These are phyloP conservation scores for Onychomys arenicola DNA, from an alignment of 2,797 vertebrate genomes.

Conservation along the genomic window DNA sequence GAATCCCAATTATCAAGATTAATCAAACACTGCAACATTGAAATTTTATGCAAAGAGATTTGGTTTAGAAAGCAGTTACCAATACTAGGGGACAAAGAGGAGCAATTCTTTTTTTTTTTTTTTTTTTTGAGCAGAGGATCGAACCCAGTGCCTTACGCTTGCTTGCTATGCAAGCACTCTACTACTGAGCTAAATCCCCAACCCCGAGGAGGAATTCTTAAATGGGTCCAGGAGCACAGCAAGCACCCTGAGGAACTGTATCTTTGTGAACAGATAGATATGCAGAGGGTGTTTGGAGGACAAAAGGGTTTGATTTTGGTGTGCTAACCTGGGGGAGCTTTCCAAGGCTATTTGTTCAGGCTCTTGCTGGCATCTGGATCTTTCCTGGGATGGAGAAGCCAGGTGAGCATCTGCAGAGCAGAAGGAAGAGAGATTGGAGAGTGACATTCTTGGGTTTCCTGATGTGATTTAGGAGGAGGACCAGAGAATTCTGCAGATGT, in stretches of 20 bases:
- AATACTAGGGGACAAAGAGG: background rate
- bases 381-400: background rate
- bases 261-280: background rate
- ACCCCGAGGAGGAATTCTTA: background rate
- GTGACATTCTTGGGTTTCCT: background rate
- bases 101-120: no score
- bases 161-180: no score
- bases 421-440: background rate
- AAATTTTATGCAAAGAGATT: conserved; percentile 57
- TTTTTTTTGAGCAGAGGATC: no score
- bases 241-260: background rate
- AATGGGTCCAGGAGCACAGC: background rate
- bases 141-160: no score
- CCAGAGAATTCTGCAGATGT: background rate
- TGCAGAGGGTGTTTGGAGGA: background rate
- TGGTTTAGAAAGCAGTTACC: conserved; percentile 49
- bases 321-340: background rate
- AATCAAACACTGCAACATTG: conserved; percentile 44
- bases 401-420: background rate
- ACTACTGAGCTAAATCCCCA: no score
- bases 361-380: background rate
- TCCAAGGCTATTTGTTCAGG: background rate
- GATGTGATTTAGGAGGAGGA: background rate
- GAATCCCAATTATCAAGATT: conserved; percentile 66
- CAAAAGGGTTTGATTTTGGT: background rate